phyloP scores from a whole-genome alignment of 2,888 invertebrate species.

The Limnephilus auricula region DNA sequence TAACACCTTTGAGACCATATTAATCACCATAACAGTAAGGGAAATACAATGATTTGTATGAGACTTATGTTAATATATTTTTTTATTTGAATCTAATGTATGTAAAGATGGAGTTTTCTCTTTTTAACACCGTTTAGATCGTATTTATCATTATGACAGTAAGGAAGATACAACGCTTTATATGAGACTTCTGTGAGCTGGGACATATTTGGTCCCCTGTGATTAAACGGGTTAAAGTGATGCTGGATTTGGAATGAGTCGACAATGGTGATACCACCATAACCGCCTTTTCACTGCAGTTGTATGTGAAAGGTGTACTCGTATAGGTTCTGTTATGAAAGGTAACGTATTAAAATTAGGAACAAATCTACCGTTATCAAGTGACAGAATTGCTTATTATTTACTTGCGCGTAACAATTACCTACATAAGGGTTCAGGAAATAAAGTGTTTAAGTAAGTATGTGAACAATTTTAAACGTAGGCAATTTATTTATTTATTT shows the following conservation, averaged over 20 bases:
- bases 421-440: not conserved
- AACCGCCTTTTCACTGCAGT: not conserved
- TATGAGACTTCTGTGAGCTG: no score
- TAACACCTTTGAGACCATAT: no score
- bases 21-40: no score
- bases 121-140: no score
- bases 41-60: no score
- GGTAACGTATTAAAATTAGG: not conserved
- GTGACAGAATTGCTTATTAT: not conserved
- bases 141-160: no score
- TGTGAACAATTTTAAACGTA: not conserved
- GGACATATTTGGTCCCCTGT: no score
- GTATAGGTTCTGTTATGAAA: not conserved
- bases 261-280: not conserved
- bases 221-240: no score
- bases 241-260: not conserved
- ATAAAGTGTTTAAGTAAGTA: not conserved
- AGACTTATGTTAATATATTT: no score
- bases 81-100: no score
- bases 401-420: not conserved
- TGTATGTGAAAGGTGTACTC: not conserved
- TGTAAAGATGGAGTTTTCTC: no score
- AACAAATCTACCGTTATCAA: not conserved
- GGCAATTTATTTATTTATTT: not conserved
- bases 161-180: no score